These are phyloP conservation scores for Eledona agricola DNA, from an alignment of 2,888 invertebrate genomes.

Conservation along the genomic window DNA sequence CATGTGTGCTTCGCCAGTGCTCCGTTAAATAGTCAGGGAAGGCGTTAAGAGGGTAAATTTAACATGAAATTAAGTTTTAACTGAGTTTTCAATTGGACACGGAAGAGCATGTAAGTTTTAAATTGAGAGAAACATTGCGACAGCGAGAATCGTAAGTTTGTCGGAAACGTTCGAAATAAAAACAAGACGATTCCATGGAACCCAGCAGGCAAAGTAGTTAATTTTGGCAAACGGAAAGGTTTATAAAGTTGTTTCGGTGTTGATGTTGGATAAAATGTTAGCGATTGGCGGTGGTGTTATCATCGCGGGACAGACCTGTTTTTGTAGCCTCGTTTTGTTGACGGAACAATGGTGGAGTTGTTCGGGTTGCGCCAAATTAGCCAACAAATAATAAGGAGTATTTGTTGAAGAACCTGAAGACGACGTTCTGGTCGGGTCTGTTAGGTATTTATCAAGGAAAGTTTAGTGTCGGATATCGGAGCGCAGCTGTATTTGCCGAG, in stretches of 20 bases:
- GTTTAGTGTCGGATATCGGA: conserved; percentile 33
- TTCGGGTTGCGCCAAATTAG: conserved; percentile 34
- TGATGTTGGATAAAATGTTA: conserved; percentile 19
- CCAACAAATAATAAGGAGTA: conserved; percentile 39
- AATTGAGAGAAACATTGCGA: too few relatives aligned
- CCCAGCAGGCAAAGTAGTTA: conserved; percentile 1
- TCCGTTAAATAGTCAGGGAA: too few relatives aligned
- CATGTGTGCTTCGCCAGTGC: too few relatives aligned
- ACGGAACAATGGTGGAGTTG: conserved; percentile 32
- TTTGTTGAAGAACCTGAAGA: conserved; percentile 40
- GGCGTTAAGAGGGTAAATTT: too few relatives aligned
- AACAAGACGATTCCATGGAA: too few relatives aligned
- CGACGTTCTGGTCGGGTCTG: conserved; percentile 32
- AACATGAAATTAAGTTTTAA: too few relatives aligned
- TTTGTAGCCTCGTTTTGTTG: conserved; percentile 33
- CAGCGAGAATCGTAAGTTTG: too few relatives aligned
- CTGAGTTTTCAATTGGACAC: too few relatives aligned
- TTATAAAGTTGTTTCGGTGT: conserved; percentile 28
- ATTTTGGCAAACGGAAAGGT: conserved; percentile 8
- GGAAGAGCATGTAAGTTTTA: too few relatives aligned
- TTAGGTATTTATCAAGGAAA: conserved; percentile 39
- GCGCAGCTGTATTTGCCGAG: conserved; percentile 42
- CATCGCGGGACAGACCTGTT: conserved; percentile 31
- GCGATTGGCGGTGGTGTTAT: conserved; percentile 22
- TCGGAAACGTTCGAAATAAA: too few relatives aligned